Evolutionary conservation across 1,140 invertebrate genomes (phyloP), one percentile per base, ranked within the genome.

Genomic region (Sycophaga agraensis): DNA sequence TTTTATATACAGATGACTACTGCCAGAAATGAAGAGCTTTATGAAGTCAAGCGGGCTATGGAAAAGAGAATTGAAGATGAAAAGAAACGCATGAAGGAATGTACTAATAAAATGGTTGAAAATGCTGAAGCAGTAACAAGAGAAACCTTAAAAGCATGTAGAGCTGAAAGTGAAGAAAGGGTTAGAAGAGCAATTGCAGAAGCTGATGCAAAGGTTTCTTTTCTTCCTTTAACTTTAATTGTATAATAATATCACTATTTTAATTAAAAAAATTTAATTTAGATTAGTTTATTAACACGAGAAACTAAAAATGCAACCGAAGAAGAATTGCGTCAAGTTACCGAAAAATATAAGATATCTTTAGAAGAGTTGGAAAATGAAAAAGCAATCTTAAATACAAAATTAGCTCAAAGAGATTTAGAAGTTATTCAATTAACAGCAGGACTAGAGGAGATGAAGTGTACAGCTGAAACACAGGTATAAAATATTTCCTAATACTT

Each of bases 401-500:
- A 76, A 61, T 45, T 80, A 19, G 39, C 54, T 0, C 65, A 74
- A 11, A 71, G 64, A 55, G 74, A 80, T 26, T 60, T 55, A 1
- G 71, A 80, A 65, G 71, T 78, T 16, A 65, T 53, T 5, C 67
- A 66, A 62, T 66, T 80, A 5, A 68, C 68, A 1, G 22, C 59
- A 1, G 66, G 68, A 2, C 43, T 79, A 0, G 74, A 79, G 34
- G 74, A 77, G 48, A 39, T 80, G 24, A 78, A 73, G 58, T 69
- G 56, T 3, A 68, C 71, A 4, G 72, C 70, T 22, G 78, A 76
- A 69, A 79, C 75, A 34, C 77, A 79, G 65, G 77, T 78, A 69
- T 46, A 4, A 50, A 34, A 19, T 28, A 28, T 28, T 28, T 28
- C 14, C n/a, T 5, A 8, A n/a, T n/a, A n/a, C n/a, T n/a, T n/a